Percentiles rank a stretch among this genome's conserved stretches.
phyloP scores from a whole-genome alignment of 2,888 invertebrate genomes.

The Cyaniris semiargus region DNA sequence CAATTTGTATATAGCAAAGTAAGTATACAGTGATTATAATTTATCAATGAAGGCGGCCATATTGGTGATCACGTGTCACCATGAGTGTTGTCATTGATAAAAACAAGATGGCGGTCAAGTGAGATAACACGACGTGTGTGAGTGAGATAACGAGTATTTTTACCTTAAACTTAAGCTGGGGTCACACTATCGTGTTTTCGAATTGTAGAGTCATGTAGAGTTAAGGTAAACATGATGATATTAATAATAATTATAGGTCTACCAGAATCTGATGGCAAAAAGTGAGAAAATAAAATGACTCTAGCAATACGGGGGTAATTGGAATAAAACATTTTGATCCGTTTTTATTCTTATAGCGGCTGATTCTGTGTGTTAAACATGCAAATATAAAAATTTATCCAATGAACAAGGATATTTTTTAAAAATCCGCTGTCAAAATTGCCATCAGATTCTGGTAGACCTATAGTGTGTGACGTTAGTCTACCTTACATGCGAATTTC shows the following conservation, averaged over 20 bases:
- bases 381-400: no score
- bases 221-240: slow-evolving; percentile 15
- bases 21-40: not conserved
- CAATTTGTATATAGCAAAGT: not conserved
- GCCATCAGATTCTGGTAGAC: no score
- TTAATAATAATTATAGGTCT: no score
- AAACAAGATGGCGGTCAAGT: slow-evolving; percentile 27
- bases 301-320: no score
- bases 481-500: not conserved
- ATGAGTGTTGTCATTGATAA: slow-evolving; percentile 22
- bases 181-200: slow-evolving; percentile 21
- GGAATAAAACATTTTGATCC: no score
- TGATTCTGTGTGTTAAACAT: no score
- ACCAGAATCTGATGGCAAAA: no score
- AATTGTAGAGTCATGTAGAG: slow-evolving; percentile 3
- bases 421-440: no score
- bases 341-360: no score
- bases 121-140: not conserved
- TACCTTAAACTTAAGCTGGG: slow-evolving; percentile 24
- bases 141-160: slow-evolving; percentile 27
- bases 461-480: not conserved
- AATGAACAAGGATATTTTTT: no score
- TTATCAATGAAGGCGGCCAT: slow-evolving; percentile 27
- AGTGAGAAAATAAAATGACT: no score
- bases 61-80: slow-evolving; percentile 24